phyloP scores from a whole-genome alignment of 1,140 invertebrate species.

The Psilanteris sp. region DNA sequence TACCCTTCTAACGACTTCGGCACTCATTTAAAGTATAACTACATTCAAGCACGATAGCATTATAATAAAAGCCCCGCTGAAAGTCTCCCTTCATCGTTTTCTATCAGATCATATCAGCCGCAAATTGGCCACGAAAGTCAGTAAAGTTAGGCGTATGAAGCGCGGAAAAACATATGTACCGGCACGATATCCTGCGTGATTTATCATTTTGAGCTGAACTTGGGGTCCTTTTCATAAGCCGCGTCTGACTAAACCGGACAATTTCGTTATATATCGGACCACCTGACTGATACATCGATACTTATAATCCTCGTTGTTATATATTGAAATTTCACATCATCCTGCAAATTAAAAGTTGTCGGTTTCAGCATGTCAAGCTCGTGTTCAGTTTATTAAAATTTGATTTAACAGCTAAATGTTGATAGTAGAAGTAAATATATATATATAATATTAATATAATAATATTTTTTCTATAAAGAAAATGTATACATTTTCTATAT shows the following conservation, averaged over 20 bases:
- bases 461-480: no score
- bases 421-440: no score
- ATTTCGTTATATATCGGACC: conserved; percentile 32
- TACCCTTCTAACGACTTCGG: no score
- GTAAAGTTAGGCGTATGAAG: conserved; percentile 43
- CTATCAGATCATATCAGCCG: conserved; percentile 51
- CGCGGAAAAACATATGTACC: conserved; percentile 54
- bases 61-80: conserved; percentile 38
- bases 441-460: no score
- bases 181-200: conserved; percentile 48
- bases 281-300: conserved; percentile 49
- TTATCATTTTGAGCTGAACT: conserved; percentile 54
- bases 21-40: conserved; percentile 39
- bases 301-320: conserved; percentile 36
- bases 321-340: conserved; percentile 34
- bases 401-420: no score
- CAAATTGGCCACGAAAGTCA: conserved; percentile 52
- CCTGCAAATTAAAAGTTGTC: conserved; percentile 2
- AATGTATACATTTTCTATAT: no score
- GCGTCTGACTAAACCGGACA: conserved; percentile 10
- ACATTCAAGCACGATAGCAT: conserved; percentile 34
- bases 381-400: no score
- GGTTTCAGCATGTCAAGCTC: no score
- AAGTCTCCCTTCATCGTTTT: conserved; percentile 34
- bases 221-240: conserved; percentile 44